Percentiles rank a stretch among this genome's conserved stretches.
These are phyloP conservation scores for Pachydiplax longipennis DNA, from an alignment of 2,888 invertebrate species.

Conservation along the genomic window DNA sequence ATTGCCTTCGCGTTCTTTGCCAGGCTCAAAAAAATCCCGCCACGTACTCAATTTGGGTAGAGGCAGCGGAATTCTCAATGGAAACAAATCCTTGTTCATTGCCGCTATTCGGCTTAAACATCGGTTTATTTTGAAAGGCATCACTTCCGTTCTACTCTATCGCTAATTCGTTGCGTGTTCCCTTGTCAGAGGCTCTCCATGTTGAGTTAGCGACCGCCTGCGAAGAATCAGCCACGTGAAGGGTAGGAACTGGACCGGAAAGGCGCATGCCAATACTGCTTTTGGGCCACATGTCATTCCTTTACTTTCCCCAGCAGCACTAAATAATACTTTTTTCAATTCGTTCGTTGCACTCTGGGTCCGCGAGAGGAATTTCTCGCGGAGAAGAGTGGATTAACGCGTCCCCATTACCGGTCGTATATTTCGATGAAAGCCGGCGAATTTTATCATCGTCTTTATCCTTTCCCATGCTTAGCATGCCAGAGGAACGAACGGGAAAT, in stretches of 20 bases:
- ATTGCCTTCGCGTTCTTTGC: too few relatives aligned
- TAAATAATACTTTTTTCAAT: neutral
- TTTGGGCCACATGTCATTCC: neutral
- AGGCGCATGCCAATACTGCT: neutral
- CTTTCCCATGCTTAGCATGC: neutral
- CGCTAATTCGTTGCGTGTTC: neutral
- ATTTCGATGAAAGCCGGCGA: neutral
- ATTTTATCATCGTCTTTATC: neutral
- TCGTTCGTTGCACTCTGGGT: neutral
- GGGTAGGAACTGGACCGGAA: neutral
- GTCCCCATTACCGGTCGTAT: neutral
- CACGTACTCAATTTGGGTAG: too few relatives aligned
- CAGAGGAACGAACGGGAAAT: conserved; percentile 37
- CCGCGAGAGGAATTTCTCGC: neutral
- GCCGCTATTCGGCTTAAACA: neutral
- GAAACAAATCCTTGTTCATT: neutral
- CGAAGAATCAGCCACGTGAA: neutral
- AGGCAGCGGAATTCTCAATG: too few relatives aligned
- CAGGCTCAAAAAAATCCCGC: too few relatives aligned
- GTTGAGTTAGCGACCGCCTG: neutral
- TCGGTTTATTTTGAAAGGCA: neutral
- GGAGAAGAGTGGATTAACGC: neutral
- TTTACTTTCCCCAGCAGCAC: neutral
- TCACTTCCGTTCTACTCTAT: neutral
- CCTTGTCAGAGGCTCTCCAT: neutral